A percentile compares a stretch with the other conserved stretches of the same genome.
phyloP scores from a whole-genome alignment of 2,797 vertebrate genomes.

The Sciurus carolinensis region DNA sequence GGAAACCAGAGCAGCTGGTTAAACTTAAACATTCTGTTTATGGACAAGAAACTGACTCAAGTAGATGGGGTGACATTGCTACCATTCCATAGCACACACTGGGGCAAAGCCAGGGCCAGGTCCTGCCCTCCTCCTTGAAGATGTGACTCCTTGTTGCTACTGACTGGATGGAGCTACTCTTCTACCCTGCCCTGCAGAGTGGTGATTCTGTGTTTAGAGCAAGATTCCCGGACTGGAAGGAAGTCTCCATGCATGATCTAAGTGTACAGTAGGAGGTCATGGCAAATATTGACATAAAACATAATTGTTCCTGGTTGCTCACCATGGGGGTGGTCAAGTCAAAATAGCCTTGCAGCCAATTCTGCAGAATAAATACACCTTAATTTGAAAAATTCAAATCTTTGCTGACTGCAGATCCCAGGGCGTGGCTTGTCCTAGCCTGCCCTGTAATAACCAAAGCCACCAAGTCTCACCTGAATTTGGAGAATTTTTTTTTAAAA shows the following conservation, averaged over 20 bases:
- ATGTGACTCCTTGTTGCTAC: not conserved
- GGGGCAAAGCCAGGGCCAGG: not conserved
- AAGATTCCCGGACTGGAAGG: not conserved
- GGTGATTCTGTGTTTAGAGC: not conserved
- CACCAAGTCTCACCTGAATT: not conserved
- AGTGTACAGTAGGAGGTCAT: not conserved
- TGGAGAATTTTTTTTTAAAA: slow-evolving; percentile 6
- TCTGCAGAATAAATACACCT: not conserved
- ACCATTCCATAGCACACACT: rapidly evolving
- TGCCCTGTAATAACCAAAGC: not conserved
- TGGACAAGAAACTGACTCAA: not conserved
- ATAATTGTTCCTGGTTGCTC: not conserved
- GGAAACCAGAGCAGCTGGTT: rapidly evolving
- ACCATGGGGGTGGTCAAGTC: not conserved
- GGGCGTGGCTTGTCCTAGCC: not conserved
- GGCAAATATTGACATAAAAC: not conserved
- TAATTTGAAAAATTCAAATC: not conserved
- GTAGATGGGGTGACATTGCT: not conserved
- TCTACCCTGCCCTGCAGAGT: not conserved
- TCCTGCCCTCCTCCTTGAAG: not conserved
- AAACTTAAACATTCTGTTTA: not conserved
- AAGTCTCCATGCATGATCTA: not conserved
- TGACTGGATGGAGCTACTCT: not conserved
- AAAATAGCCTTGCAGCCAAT: not conserved
- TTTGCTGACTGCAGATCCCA: not conserved